Percentiles rank a stretch among this genome's conserved stretches.
These are phyloP conservation scores for Ctenosaura bakeri DNA, from an alignment of 2,797 vertebrate species.

Conservation along the genomic window DNA sequence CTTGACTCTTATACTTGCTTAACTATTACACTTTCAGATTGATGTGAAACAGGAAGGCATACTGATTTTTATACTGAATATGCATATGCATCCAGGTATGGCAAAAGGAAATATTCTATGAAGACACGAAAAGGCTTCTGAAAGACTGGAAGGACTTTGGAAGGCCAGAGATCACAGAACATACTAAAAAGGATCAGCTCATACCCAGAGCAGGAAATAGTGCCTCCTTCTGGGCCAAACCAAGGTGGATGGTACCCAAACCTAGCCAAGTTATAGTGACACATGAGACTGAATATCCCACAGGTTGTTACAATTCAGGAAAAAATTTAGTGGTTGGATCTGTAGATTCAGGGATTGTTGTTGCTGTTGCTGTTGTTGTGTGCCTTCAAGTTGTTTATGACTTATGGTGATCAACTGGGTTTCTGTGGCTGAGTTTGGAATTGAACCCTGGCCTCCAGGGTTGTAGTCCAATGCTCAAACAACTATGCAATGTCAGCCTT, in stretches of 20 bases:
- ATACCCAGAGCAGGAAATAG: background rate
- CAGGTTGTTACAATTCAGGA: background rate
- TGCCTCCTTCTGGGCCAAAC: background rate
- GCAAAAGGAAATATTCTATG: background rate
- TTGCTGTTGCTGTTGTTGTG: no score
- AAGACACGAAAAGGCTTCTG: background rate
- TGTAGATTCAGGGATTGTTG: no score
- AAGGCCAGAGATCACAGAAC: background rate
- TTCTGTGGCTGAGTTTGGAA: no score
- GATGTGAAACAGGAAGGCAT: background rate
- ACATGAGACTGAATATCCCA: background rate
- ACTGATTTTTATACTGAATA: background rate
- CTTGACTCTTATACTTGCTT: background rate
- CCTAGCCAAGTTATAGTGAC: background rate
- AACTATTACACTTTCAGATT: background rate
- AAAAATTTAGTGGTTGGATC: background rate
- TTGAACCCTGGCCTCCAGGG: no score
- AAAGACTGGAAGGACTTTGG: background rate
- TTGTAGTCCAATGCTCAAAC: no score
- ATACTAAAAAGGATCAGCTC: background rate
- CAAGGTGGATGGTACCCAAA: background rate
- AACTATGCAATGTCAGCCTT: no score
- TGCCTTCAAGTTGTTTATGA: no score
- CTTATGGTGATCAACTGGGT: no score
- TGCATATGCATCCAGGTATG: background rate